phyloP scores from a whole-genome alignment of 2,113 vertebrate genomes.

The Cyanoramphus novaezelandiae region DNA sequence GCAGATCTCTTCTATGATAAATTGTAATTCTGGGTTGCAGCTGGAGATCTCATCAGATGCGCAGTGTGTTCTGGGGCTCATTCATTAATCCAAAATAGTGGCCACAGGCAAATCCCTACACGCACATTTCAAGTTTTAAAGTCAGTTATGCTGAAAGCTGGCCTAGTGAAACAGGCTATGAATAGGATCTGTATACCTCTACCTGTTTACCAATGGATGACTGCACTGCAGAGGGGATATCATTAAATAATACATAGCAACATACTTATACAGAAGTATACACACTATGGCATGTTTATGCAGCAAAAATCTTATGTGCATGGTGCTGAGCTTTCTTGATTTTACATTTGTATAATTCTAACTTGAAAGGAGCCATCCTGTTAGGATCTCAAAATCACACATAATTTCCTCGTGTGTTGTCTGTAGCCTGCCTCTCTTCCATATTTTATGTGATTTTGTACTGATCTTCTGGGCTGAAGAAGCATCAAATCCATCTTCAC shows the following conservation, averaged over 20 bases:
- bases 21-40: slow-evolving; percentile 31
- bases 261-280: background rate
- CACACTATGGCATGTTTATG: background rate
- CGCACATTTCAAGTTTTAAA: background rate
- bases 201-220: background rate
- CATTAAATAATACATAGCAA: background rate
- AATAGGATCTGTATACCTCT: background rate
- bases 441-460: background rate
- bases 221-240: background rate
- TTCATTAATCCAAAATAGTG: slow-evolving; percentile 40
- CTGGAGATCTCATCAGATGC: slow-evolving; percentile 42
- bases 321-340: background rate
- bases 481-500: background rate
- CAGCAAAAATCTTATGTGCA: background rate
- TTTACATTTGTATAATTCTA: background rate
- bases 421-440: fast-evolving
- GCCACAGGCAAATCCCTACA: background rate
- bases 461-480: background rate
- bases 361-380: background rate
- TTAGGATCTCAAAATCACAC: background rate
- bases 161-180: background rate
- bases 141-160: background rate
- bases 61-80: background rate
- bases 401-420: background rate
- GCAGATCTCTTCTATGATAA: slow-evolving; percentile 37